These are phyloP conservation scores for Drosophila buzzatii DNA, from an alignment of 2,888 invertebrate genomes.

Conservation along the genomic window DNA sequence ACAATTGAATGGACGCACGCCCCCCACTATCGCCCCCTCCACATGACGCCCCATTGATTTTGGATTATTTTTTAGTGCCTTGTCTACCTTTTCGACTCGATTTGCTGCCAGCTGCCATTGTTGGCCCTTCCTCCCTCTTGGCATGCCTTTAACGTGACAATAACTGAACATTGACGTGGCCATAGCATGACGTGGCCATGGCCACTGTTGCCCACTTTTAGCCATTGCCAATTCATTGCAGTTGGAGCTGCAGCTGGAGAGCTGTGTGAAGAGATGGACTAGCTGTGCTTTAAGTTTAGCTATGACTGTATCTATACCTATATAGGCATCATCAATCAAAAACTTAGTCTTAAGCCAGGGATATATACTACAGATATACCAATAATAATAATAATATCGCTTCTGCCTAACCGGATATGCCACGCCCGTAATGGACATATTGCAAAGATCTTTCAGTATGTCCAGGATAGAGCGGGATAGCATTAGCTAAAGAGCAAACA, in stretches of 20 bases:
- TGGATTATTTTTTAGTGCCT: conserved; percentile 79
- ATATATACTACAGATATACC: too few relatives aligned
- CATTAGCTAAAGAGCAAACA: too few relatives aligned
- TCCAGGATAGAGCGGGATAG: too few relatives aligned
- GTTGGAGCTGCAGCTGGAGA: neutral
- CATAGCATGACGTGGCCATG: conserved; percentile 44
- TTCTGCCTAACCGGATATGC: too few relatives aligned
- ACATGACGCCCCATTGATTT: conserved; percentile 79
- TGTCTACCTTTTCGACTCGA: conserved; percentile 69
- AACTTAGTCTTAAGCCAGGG: too few relatives aligned
- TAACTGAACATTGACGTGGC: conserved; percentile 51
- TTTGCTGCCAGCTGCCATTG: conserved; percentile 28
- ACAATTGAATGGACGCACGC: conserved; percentile 50
- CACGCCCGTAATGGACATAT: too few relatives aligned
- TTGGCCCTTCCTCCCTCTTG: neutral
- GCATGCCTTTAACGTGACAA: conserved; percentile 55
- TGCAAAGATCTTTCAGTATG: too few relatives aligned
- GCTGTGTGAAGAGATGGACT: neutral
- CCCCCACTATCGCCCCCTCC: neutral
- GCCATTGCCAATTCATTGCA: neutral
- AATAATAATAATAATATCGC: too few relatives aligned
- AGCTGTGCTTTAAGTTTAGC: neutral
- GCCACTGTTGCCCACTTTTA: neutral
- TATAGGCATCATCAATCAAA: neutral
- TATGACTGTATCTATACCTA: neutral